phyloP scores from a whole-genome alignment of 2,888 invertebrate genomes.

The Gisinianus flammeolus region DNA sequence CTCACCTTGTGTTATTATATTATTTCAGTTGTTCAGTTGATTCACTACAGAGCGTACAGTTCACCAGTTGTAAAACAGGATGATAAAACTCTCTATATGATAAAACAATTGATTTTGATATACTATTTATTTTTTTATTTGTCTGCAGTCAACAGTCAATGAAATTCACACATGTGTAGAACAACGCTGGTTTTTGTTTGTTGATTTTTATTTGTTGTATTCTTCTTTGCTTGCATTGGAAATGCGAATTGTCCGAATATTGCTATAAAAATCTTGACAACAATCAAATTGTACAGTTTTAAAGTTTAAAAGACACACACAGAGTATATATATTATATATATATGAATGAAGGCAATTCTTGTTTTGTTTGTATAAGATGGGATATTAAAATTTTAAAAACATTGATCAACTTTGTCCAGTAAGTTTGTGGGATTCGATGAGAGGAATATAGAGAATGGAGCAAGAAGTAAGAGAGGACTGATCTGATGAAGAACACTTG shows the following conservation, averaged over 20 bases:
- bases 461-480: neutral
- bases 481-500: neutral
- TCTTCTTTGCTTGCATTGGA: too few species aligned
- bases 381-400: too few species aligned
- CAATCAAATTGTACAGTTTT: neutral
- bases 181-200: too few species aligned
- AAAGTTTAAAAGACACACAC: neutral
- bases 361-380: too few species aligned
- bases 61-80: neutral
- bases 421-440: too few species aligned
- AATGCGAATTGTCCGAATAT: too few species aligned
- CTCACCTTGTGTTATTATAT: neutral
- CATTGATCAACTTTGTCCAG: too few species aligned
- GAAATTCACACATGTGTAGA: too few species aligned
- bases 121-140: neutral
- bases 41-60: neutral
- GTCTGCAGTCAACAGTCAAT: neutral
- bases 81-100: neutral
- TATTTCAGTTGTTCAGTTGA: neutral
- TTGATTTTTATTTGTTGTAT: too few species aligned
- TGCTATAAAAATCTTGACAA: too few species aligned
- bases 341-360: too few species aligned
- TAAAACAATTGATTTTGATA: conserved; percentile 2
- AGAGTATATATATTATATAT: too few species aligned
- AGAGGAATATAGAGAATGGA: neutral